phyloP scores from a whole-genome alignment of 2,113 vertebrate species.

The Sterna hirundo region DNA sequence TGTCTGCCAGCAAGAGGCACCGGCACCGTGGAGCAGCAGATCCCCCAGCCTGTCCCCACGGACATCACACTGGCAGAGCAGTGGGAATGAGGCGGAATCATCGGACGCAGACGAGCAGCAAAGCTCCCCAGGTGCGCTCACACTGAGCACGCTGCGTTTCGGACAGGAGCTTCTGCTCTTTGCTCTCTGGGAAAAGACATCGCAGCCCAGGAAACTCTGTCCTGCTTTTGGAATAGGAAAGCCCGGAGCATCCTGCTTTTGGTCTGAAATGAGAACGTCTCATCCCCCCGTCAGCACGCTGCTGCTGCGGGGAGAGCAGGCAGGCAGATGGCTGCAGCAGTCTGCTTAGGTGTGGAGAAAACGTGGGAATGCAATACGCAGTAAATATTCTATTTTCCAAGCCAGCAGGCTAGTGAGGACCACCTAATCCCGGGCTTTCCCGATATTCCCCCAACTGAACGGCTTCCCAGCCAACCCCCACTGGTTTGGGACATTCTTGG shows the following conservation, averaged over 20 bases:
- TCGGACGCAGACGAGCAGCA: background rate
- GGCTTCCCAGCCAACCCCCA: background rate
- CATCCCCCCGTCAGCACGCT: background rate
- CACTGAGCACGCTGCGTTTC: background rate
- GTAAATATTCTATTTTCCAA: background rate
- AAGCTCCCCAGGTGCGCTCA: background rate
- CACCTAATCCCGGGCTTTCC: background rate
- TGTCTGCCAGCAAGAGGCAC: background rate
- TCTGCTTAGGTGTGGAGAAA: background rate
- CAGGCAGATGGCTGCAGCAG: background rate
- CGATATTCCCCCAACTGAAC: background rate
- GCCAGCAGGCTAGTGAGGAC: background rate
- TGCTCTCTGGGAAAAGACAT: background rate
- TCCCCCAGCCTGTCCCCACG: background rate
- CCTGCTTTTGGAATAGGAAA: background rate
- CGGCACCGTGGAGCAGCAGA: background rate
- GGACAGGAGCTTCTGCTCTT: background rate
- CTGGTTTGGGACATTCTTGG: background rate
- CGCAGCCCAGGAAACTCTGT: background rate
- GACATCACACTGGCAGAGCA: background rate
- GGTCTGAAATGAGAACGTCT: background rate
- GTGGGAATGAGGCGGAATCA: background rate
- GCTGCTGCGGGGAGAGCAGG: background rate
- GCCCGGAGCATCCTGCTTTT: background rate
- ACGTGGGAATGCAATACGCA: fast-evolving